Percentiles rank a stretch among this genome's conserved stretches.
phyloP scores from a whole-genome alignment of 2,888 invertebrate species.

The Dryobota labecula region DNA sequence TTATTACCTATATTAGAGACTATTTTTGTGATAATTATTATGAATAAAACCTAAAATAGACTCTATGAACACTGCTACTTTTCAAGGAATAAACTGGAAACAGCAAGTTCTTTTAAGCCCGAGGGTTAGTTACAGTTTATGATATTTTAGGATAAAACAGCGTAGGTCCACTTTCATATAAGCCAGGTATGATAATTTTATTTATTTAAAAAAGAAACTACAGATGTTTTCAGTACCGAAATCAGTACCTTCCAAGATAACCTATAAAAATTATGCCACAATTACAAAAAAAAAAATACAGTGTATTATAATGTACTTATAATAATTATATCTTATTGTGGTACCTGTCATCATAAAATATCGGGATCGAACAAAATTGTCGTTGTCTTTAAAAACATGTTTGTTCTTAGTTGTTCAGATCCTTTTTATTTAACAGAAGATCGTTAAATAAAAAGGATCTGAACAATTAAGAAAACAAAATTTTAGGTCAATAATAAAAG shows the following conservation, averaged over 20 bases:
- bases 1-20: not conserved
- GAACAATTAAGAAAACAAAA: not conserved
- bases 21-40: conserved; percentile 11
- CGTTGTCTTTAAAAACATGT: too few relatives aligned
- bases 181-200: not conserved
- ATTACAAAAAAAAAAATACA: not conserved
- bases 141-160: not conserved
- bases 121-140: not conserved
- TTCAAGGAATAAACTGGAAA: not conserved
- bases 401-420: too few relatives aligned
- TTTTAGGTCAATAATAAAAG: not conserved
- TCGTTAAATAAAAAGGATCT: not conserved
- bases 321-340: not conserved
- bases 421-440: too few relatives aligned
- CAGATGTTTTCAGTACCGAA: not conserved
- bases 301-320: not conserved
- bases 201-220: not conserved
- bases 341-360: conserved; percentile 1
- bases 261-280: too few relatives aligned
- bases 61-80: not conserved
- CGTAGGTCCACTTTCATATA: not conserved
- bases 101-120: not conserved
- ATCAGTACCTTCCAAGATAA: not conserved
- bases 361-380: too few relatives aligned
- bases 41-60: conserved; percentile 2